Evolutionary conservation across 2,797 vertebrate species (phyloP), one percentile per base, ranked within the genome.

Genomic region (Neostethus bicornis): DNA sequence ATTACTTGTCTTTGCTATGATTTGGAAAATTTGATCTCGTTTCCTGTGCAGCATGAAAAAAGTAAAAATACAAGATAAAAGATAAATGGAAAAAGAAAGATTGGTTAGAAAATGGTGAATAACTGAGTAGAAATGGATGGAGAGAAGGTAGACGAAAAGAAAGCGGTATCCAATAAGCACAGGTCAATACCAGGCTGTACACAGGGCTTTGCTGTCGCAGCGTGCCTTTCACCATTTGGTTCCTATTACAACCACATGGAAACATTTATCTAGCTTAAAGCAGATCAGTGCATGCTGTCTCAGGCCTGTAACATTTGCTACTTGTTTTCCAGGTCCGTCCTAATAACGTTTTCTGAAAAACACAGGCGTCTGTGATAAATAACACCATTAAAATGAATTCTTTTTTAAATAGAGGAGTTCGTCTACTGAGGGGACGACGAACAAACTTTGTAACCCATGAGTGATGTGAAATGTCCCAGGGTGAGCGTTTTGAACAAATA

Each of bases 241-340:
- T 95, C 88, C 91, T 83, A 94, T 95, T 89, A 94, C 90, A 87
- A 86, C 90, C 95, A 96, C 94, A 93, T 96, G 94, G 95, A 89
- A 94, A 86, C 85, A 79, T 92, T 96, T 94, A 95, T 83, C 75
- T 87, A 88, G 79, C 90, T 92, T 85, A 81, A 87, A 86, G 83
- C 89, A 85, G 88, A 92, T 90, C 85, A 80, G 82, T 43, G 81
- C 77, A 79, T 63, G 65, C 77, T 45, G 77, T 89, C 84, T 89
- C 54, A 38, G 64, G 88, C 92, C 91, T 82, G 76, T 89, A 91
- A 88, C 81, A 90, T 86, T 89, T 91, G 91, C 93, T 92, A 87
- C 93, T 94, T 90, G 85, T 94, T 92, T 93, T 91, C 86, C 60
- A 78, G 75, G 69, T 85, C 79, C 48, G 70, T 79, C 63, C 61